Percentiles rank a stretch among this genome's conserved stretches.
These are phyloP conservation scores for Sciurus carolinensis DNA, from an alignment of 2,797 vertebrate genomes.

Conservation along the genomic window DNA sequence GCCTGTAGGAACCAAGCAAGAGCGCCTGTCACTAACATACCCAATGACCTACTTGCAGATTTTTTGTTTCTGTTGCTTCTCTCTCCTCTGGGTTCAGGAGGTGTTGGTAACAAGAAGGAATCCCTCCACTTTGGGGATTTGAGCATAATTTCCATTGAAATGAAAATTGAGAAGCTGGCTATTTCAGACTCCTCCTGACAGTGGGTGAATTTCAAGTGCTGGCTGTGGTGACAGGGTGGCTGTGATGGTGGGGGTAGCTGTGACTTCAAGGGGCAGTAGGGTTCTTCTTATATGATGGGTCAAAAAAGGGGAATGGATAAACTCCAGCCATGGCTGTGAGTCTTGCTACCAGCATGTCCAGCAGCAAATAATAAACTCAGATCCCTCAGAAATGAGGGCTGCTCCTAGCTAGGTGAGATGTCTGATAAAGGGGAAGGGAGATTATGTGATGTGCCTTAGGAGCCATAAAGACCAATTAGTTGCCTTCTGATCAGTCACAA, in stretches of 20 bases:
- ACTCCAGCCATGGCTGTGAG: neutral
- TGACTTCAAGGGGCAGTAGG: neutral
- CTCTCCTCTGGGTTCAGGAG: neutral
- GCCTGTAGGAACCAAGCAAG: neutral
- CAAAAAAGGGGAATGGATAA: neutral
- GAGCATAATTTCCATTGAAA: neutral
- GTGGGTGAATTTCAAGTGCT: neutral
- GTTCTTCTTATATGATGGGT: neutral
- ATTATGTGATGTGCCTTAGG: neutral
- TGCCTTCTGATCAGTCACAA: neutral
- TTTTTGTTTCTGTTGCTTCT: neutral
- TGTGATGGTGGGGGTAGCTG: too few species aligned
- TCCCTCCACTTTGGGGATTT: neutral
- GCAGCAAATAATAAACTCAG: neutral
- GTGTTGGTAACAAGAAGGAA: neutral
- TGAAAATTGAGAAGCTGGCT: neutral
- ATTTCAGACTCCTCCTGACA: neutral
- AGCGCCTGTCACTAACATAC: neutral
- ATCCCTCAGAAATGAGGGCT: neutral
- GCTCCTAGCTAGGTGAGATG: neutral
- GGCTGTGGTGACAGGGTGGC: neutral
- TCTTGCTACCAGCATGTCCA: neutral
- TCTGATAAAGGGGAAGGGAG: neutral
- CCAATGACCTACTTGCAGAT: neutral
- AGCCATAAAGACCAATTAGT: neutral